phyloP scores from a whole-genome alignment of 1,140 invertebrate species.

The Heterodera carotae region DNA sequence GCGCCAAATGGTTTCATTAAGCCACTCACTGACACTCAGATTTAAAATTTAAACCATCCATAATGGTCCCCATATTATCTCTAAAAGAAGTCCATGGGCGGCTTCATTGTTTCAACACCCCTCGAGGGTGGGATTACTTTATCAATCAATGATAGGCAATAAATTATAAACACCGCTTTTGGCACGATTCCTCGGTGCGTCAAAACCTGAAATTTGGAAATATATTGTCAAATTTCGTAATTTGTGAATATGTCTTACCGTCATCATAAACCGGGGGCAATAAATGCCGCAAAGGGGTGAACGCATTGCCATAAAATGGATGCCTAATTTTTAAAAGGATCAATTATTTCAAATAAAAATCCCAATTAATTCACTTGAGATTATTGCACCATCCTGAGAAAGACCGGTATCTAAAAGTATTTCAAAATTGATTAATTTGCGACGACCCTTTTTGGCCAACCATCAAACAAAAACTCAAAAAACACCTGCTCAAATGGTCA shows the following conservation, averaged over 20 bases:
- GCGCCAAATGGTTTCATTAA: background rate
- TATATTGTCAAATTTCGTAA: background rate
- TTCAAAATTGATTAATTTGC: background rate
- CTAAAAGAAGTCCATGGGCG: no score
- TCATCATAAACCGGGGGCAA: conserved; percentile 91
- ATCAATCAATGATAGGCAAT: no score
- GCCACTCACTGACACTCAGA: no score
- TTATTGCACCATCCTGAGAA: conserved; percentile 96
- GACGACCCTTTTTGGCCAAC: background rate
- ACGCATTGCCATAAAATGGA: conserved; percentile 68
- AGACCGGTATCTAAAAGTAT: conserved; percentile 69
- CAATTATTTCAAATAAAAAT: background rate
- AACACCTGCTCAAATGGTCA: conserved; percentile 78
- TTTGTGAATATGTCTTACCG: conserved; percentile 70
- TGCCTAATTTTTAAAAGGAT: background rate
- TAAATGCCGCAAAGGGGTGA: conserved; percentile 81
- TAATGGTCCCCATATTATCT: no score
- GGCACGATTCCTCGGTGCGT: conserved; percentile 65
- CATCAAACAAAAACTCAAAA: conserved; percentile 66
- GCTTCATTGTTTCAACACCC: no score
- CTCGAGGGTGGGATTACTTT: no score
- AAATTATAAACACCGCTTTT: conserved; percentile 76
- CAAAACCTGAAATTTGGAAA: conserved; percentile 47
- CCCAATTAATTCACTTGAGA: conserved; percentile 71
- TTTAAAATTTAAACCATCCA: no score